Percentiles rank a stretch among this genome's conserved stretches.
These are phyloP conservation scores for Motacilla tschutschensis DNA, from an alignment of 2,113 vertebrate genomes.

Conservation along the genomic window DNA sequence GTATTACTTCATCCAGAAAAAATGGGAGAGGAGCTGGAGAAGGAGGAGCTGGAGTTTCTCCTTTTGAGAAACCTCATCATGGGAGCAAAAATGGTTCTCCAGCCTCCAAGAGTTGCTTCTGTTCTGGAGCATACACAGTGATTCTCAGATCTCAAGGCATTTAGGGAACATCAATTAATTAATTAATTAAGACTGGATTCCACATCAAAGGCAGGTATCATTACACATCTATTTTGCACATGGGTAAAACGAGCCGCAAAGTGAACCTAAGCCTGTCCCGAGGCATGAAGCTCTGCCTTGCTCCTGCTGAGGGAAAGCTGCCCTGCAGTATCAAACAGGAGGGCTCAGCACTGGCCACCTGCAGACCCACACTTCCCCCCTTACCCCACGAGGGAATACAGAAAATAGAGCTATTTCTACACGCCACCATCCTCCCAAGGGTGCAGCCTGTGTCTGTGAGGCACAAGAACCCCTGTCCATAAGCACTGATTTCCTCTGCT, in stretches of 20 bases:
- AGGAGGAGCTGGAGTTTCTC: background rate
- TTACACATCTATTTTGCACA: slow-evolving; percentile 26
- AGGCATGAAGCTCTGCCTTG: background rate
- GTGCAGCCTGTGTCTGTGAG: background rate
- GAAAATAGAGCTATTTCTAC: background rate
- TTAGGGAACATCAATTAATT: slow-evolving; percentile 43
- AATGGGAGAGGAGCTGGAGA: rapidly evolving
- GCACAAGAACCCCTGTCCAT: background rate
- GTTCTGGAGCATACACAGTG: background rate
- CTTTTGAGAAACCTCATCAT: background rate
- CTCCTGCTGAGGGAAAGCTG: rapidly evolving
- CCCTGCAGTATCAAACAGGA: rapidly evolving
- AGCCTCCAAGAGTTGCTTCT: background rate
- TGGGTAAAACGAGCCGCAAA: background rate
- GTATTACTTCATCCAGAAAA: background rate
- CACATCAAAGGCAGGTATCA: slow-evolving; percentile 43
- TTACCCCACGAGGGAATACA: rapidly evolving
- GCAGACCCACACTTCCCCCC: background rate
- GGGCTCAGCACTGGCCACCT: rapidly evolving
- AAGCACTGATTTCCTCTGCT: background rate
- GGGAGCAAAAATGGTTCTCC: background rate
- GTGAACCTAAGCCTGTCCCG: background rate
- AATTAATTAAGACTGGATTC: slow-evolving; percentile 39
- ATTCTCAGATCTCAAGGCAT: slow-evolving; percentile 7
- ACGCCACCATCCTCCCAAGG: rapidly evolving